These are phyloP conservation scores for Lineus longissimus DNA, from an alignment of 1,140 invertebrate species.

Conservation along the genomic window DNA sequence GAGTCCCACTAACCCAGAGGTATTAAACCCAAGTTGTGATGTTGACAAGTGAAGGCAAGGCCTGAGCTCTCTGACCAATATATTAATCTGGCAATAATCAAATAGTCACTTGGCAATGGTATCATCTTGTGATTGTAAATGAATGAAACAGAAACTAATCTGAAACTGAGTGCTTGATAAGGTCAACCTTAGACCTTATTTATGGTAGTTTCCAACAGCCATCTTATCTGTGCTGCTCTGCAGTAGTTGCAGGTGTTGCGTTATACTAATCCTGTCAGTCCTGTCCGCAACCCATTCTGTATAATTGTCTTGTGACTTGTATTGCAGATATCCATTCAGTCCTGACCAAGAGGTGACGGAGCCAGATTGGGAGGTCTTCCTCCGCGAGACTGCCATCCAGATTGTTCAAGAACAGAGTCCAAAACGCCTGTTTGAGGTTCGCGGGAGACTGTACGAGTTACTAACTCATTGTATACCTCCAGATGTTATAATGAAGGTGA, in stretches of 20 bases:
- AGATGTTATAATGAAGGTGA: constrained; percentile 83
- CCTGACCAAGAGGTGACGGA: constrained; percentile 75
- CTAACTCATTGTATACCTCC: constrained; percentile 90
- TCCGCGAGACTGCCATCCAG: constrained; percentile 80
- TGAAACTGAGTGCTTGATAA: too few species aligned
- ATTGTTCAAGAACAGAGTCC: constrained; percentile 87
- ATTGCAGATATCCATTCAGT: constrained; percentile 71
- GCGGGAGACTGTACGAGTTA: constrained; percentile 87
- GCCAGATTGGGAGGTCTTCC: constrained; percentile 90
- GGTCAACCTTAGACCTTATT: too few species aligned
- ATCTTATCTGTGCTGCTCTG: too few species aligned
- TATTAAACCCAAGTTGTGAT: not conserved
- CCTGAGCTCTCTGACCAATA: not conserved
- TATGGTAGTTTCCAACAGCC: too few species aligned
- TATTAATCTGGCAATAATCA: too few species aligned
- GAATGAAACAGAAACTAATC: too few species aligned
- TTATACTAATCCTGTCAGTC: too few species aligned
- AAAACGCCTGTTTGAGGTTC: constrained; percentile 75
- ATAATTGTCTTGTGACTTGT: constrained; percentile 2
- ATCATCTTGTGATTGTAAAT: too few species aligned
- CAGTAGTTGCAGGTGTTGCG: too few species aligned
- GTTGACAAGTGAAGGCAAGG: not conserved
- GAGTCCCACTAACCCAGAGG: not conserved
- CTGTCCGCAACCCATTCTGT: too few species aligned
- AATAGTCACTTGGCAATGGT: too few species aligned